A percentile compares a stretch with the other conserved stretches of the same genome.
phyloP scores from a whole-genome alignment of 2,888 invertebrate species.

The Cosmia pyralina region DNA sequence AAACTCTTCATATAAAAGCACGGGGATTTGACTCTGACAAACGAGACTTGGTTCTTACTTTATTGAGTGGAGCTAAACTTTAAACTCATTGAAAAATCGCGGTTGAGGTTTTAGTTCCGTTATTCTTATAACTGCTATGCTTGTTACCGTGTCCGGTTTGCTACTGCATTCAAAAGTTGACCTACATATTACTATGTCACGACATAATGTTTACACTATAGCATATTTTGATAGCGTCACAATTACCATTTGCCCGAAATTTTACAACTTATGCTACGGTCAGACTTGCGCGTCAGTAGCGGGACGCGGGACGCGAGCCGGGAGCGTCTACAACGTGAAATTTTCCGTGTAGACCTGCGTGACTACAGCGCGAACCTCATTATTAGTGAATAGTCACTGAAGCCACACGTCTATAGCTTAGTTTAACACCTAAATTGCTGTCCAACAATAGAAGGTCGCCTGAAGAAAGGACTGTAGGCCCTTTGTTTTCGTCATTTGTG shows the following conservation, averaged over 20 bases:
- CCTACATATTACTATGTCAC: neutral
- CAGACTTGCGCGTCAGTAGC: too few species aligned
- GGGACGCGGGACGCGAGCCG: too few species aligned
- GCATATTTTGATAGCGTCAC: constrained; percentile 7
- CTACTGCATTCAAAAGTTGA: constrained; percentile 5
- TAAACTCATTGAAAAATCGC: constrained; percentile 48
- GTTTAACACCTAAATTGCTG: too few species aligned
- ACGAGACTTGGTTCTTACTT: constrained; percentile 48
- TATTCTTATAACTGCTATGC: constrained; percentile 2
- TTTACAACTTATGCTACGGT: too few species aligned
- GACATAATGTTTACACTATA: neutral
- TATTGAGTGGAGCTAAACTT: constrained; percentile 50
- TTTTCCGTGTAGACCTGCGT: too few species aligned
- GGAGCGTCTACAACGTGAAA: too few species aligned
- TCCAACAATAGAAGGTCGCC: too few species aligned
- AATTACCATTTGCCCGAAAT: constrained; percentile 12
- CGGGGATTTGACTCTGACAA: constrained; percentile 57
- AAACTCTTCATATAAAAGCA: constrained; percentile 57
- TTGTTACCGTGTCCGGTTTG: constrained; percentile 11
- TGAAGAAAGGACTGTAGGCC: too few species aligned
- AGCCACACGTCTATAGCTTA: too few species aligned
- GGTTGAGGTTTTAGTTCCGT: constrained; percentile 12
- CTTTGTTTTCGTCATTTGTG: too few species aligned
- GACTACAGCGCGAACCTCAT: too few species aligned
- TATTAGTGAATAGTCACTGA: too few species aligned